Evolutionary conservation across 2,113 vertebrate genomes (phyloP), one percentile per base, ranked within the genome.

Genomic region (Neolamprologus tretocephalus): DNA sequence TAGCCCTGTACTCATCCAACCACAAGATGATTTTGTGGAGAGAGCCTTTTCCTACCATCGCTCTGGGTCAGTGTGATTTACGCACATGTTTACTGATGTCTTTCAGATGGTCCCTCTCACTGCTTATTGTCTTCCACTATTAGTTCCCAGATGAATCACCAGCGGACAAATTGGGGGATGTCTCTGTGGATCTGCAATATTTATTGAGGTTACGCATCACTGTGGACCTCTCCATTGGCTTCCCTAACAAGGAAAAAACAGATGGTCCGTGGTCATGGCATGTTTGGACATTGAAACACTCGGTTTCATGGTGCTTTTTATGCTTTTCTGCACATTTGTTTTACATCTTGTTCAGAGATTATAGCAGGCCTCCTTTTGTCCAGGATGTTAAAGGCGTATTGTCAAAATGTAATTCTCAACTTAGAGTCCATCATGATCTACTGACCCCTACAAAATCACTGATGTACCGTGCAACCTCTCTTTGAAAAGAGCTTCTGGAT

Each of bases 201-300:
- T 96, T 96, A 96, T 94, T 95, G 95, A 94, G 95, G 94, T 96
- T 94, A 94, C 75, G 85, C 93, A 95, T 95, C 93, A 86, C 91
- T 90, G 87, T 92, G 89, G 93, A 95, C 93, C 93, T 94, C 92
- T 92, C 81, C 90, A 84, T 78, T 86, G 92, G 93, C 83, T 93
- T 89, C 89, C 75, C 61, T 84, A 91, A 94, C 80, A 2, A 85
- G 92, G 91, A 86, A 84, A 92, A 95, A 96, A 96, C 96, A 97
- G 95, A 96, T 96, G 96, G 93, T 53, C 87, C 61, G 81, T 78
- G 86, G 95, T 95, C 95, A 94, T 91, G 93, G 93, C 93, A 82
- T 89, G 93, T 95, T 96, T 94, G 94, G 93, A 95, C 89, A 94
- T 92, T 95, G 95, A 95, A 95, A 96, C 95, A 95, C 87, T 96